phyloP scores from a whole-genome alignment of 2,113 vertebrate genomes.

The Dipodomys ordii region DNA sequence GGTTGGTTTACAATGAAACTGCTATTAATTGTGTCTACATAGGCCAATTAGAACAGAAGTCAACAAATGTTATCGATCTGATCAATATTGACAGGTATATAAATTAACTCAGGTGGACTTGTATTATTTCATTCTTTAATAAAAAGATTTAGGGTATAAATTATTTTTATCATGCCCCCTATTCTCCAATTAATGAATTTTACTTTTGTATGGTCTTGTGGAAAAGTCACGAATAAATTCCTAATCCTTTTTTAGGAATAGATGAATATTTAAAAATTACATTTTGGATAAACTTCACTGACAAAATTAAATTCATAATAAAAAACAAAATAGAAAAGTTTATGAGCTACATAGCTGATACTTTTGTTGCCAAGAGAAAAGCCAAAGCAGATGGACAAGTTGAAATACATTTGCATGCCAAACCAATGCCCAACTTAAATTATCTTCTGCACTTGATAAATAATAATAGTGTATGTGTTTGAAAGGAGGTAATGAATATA shows the following conservation, averaged over 20 bases:
- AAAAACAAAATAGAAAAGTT: constrained; percentile 41
- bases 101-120: not conserved
- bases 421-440: not conserved
- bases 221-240: not conserved
- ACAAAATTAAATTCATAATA: constrained; percentile 18
- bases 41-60: constrained; percentile 47
- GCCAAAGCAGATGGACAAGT: not conserved
- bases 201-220: not conserved
- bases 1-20: not conserved
- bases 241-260: constrained; percentile 11
- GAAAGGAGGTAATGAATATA: constrained; percentile 11
- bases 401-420: not conserved
- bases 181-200: not conserved
- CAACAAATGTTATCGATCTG: constrained; percentile 47
- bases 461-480: not conserved
- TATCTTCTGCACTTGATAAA: not conserved
- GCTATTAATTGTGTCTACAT: constrained; percentile 47
- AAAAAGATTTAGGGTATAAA: constrained; percentile 41
- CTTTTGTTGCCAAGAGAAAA: not conserved
- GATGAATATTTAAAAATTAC: constrained; percentile 5
- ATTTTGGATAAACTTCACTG: not conserved
- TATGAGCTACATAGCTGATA: constrained; percentile 8
- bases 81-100: constrained; percentile 44
- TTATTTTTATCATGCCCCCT: not conserved
- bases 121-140: constrained; percentile 25